Conservation (phyloP, 2,888 invertebrate genomes). For the Drosophila mercatorum region DNA sequence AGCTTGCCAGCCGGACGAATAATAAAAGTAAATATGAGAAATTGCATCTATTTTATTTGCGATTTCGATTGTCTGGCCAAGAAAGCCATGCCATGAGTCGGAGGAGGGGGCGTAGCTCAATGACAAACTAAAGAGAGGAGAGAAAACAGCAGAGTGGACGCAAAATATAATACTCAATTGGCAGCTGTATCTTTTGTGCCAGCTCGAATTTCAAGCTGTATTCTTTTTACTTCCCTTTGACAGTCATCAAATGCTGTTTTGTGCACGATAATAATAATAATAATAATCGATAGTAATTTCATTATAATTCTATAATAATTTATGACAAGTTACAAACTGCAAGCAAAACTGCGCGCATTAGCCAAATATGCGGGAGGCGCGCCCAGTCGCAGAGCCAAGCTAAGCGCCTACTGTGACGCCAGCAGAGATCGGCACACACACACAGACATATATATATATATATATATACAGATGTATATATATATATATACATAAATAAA, state of each 20-base stretch:
- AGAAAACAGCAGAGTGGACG: background rate
- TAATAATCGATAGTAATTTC: constrained; percentile 18
- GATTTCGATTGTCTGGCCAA: constrained; percentile 63
- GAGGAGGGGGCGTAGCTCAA: constrained; percentile 33
- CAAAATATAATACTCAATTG: constrained; percentile 30
- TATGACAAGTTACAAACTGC: constrained; percentile 6
- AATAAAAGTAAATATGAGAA: constrained; percentile 71
- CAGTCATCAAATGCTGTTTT: constrained; percentile 20
- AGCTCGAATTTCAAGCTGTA: constrained; percentile 32
- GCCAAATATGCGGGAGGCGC: constrained; percentile 56
- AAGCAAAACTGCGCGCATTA: constrained; percentile 9
- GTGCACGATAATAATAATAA: background rate
- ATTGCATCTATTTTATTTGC: constrained; percentile 60
- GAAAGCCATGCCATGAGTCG: constrained; percentile 22
- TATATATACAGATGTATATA: constrained; percentile 13
- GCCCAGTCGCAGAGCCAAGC: constrained; percentile 31
- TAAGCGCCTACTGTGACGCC: constrained; percentile 31
- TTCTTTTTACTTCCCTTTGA: background rate
- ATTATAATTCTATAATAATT: constrained; percentile 27
- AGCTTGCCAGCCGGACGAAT: constrained; percentile 34
- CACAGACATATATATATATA: constrained; percentile 25
- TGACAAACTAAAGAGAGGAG: constrained; percentile 12
- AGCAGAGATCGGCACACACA: constrained; percentile 52
- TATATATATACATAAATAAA: constrained; percentile 30
- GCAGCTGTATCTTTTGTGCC: constrained; percentile 32